These are phyloP conservation scores for Cryptus viduatorius DNA, from an alignment of 2,888 invertebrate genomes.

Conservation along the genomic window DNA sequence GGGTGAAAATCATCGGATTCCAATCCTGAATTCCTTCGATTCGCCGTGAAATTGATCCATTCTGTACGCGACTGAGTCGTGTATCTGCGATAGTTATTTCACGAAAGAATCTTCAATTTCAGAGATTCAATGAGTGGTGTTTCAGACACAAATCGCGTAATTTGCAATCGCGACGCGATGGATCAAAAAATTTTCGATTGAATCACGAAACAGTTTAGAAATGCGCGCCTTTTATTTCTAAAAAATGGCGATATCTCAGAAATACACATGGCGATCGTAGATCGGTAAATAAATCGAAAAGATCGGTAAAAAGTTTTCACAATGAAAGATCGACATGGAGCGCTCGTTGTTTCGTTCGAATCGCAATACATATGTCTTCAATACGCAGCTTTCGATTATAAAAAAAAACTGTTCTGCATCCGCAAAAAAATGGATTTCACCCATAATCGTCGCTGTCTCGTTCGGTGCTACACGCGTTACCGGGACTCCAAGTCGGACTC, in stretches of 20 bases:
- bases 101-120: too few species aligned
- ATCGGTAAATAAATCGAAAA: constrained; percentile 42
- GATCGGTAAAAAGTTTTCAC: constrained; percentile 5
- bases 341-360: not conserved
- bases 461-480: constrained; percentile 52
- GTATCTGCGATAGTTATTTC: too few species aligned
- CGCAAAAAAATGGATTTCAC: constrained; percentile 61
- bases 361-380: not conserved
- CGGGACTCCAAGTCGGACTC: constrained; percentile 72
- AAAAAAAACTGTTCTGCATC: constrained; percentile 24
- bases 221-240: constrained; percentile 16
- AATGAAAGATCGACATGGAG: not conserved
- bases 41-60: too few species aligned
- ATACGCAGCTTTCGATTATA: not conserved
- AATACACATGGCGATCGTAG: constrained; percentile 21
- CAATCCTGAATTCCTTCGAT: too few species aligned
- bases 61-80: too few species aligned
- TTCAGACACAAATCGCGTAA: not conserved
- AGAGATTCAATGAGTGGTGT: too few species aligned
- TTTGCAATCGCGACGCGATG: not conserved
- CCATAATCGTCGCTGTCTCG: constrained; percentile 72
- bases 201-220: not conserved
- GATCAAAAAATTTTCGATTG: not conserved
- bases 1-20: too few species aligned
- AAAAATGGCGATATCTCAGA: constrained; percentile 15